A percentile compares a stretch with the other conserved stretches of the same genome.
Conservation (phyloP, 2,888 invertebrate species). For the Dicranocentrus wangi region DNA sequence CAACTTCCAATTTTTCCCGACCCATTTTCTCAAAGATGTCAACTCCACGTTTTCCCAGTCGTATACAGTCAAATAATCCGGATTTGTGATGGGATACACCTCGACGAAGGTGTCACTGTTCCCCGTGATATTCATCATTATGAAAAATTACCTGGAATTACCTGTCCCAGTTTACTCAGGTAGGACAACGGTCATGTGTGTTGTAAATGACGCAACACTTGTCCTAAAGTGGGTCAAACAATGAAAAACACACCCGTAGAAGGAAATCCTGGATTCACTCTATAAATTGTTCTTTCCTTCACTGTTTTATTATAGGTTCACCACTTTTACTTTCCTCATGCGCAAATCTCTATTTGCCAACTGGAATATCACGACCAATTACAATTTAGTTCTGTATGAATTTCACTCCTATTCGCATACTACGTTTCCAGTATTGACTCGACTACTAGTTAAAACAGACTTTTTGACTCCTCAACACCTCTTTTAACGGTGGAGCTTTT, state of each 20-base stretch:
- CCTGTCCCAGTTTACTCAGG: background rate
- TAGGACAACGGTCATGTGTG: too few species aligned
- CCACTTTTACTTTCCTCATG: too few species aligned
- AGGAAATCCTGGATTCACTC: too few species aligned
- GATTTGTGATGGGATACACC: slow-evolving; percentile 60
- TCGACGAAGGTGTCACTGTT: slow-evolving; percentile 62
- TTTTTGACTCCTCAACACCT: too few species aligned
- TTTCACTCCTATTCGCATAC: too few species aligned
- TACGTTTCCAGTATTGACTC: too few species aligned
- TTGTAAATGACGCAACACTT: background rate
- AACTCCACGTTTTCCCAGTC: slow-evolving; percentile 75
- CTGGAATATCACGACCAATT: too few species aligned
- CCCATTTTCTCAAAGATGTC: slow-evolving; percentile 75
- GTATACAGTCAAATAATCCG: slow-evolving; percentile 65
- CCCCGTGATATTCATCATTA: slow-evolving; percentile 60
- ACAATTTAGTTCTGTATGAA: too few species aligned
- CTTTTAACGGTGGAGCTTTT: too few species aligned
- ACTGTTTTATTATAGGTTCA: background rate
- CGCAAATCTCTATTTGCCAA: too few species aligned
- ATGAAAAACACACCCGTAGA: too few species aligned
- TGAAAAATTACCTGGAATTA: background rate
- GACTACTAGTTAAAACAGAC: too few species aligned
- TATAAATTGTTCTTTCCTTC: background rate
- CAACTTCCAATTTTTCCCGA: slow-evolving; percentile 77
- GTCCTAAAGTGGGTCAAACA: background rate